Evolutionary conservation across 2,888 invertebrate genomes (phyloP), one percentile per base, ranked within the genome.

Genomic region (Lasius platythorax): DNA sequence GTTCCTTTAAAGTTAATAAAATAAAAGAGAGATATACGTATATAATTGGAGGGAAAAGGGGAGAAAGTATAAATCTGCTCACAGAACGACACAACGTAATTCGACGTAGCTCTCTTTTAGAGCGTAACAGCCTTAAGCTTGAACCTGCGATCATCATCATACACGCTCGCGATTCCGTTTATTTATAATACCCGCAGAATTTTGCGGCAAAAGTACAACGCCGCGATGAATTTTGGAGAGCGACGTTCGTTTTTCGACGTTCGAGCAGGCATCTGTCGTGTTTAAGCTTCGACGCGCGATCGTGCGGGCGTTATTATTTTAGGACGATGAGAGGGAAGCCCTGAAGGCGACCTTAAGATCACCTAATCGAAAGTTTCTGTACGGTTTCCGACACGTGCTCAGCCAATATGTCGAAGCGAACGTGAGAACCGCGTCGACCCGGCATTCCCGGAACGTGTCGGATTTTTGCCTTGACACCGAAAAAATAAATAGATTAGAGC

Each of bases 161-260:
- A 83, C 86, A 84, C 82, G 82, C 89, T 89, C 89, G 87, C 87
- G 89, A 91, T 91, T 92, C 92, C 92, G 90, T 89, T 91, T 91
- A 92, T 93, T 93, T 93, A 92, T 93, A 92, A 91, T 90, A 88
- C 91, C 89, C 91, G 90, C 89, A 88, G 90, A 87, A 89, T 86
- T 23, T 23, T 88, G 85, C 83, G 63, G 74, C 87, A 85, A 76
- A 85, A 84, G 78, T 70, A 86, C 6, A 85, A 4, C 12, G 46
- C 72, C 46, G 37, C 87, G 87, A 90, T 90, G 89, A 91, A 91
- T 90, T 91, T 92, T 87, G 81, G 37, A 86, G 89, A 82, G 81
- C 58, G 68, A 56, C 81, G 58, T 61, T 67, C 23, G 81, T 81
- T 68, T 83, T 78, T 82, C 83, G 82, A 66, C 23, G 68, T 82